Evolutionary conservation across 2,888 invertebrate genomes (phyloP).

Genomic region (Phengaris arion): DNA sequence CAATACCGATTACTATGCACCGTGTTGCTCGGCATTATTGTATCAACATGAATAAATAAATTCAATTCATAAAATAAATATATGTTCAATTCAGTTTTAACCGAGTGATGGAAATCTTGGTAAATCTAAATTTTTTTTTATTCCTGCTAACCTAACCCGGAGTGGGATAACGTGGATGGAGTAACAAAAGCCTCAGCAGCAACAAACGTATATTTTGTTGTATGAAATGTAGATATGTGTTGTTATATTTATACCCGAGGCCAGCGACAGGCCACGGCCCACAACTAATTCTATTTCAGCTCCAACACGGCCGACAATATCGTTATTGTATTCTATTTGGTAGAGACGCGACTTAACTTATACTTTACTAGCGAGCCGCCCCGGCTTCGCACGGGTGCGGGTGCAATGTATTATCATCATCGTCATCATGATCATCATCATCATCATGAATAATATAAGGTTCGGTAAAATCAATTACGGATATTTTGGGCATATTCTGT

Average conservation of each 20-base stretch:
- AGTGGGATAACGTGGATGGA: no score
- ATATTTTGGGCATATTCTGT: no score
- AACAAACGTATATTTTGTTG: no score
- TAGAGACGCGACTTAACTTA: background rate
- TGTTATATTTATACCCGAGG: slow-evolving; percentile 17
- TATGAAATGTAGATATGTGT: background rate
- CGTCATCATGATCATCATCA: no score
- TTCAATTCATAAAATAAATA: slow-evolving; percentile 3
- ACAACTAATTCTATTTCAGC: background rate
- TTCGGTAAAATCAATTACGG: no score
- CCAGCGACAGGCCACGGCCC: background rate
- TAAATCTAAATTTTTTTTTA: no score
- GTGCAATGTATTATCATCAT: no score
- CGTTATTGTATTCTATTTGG: slow-evolving; percentile 19
- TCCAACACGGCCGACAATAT: slow-evolving; percentile 11
- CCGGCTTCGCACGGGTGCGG: no score
- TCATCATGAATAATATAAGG: no score
- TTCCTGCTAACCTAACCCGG: no score
- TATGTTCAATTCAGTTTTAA: background rate
- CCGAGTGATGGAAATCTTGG: background rate
- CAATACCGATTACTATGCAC: background rate
- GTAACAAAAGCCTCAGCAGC: no score
- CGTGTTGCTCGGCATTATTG: background rate
- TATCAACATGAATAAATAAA: background rate
- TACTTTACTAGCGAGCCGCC: background rate